phyloP scores from a whole-genome alignment of 2,888 invertebrate genomes.

The Stenoptilia bipunctidactyla region DNA sequence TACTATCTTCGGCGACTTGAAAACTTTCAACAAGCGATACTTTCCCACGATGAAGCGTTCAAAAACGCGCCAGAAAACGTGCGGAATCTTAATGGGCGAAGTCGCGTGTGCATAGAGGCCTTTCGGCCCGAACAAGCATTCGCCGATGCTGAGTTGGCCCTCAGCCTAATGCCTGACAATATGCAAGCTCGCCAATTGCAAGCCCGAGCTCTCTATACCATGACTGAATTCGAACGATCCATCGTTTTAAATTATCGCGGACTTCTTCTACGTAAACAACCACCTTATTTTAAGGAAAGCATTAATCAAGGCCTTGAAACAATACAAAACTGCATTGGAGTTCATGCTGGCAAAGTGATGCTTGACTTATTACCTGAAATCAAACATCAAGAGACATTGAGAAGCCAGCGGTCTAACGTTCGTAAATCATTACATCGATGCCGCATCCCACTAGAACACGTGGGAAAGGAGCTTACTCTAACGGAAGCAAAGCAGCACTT shows the following conservation, averaged over 20 bases:
- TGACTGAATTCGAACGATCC: constrained; percentile 58
- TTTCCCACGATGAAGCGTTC: constrained; percentile 52
- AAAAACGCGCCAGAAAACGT: constrained; percentile 42
- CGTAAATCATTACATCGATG: constrained; percentile 35
- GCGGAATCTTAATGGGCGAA: constrained; percentile 46
- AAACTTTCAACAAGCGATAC: constrained; percentile 56
- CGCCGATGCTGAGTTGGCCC: constrained; percentile 51
- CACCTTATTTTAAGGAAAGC: constrained; percentile 58
- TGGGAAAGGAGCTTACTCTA: constrained; percentile 46
- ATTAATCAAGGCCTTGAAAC: constrained; percentile 58
- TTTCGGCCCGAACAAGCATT: constrained; percentile 52
- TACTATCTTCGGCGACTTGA: constrained; percentile 51
- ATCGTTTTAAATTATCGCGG: constrained; percentile 60
- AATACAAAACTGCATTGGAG: constrained; percentile 58
- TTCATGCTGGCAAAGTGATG: constrained; percentile 54
- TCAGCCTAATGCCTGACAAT: constrained; percentile 46
- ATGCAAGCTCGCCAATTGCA: constrained; percentile 60
- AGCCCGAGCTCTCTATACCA: constrained; percentile 54
- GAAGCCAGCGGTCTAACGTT: constrained; percentile 29
- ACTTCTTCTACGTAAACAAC: constrained; percentile 36
- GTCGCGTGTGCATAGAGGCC: constrained; percentile 55
- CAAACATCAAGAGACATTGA: constrained; percentile 36
- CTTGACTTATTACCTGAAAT: constrained; percentile 53
- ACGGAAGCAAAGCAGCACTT: constrained; percentile 48
- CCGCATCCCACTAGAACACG: constrained; percentile 42